A percentile compares a stretch with the other conserved stretches of the same genome.
Conservation (phyloP, 2,113 vertebrate genomes). For the Cyanistes caeruleus region DNA sequence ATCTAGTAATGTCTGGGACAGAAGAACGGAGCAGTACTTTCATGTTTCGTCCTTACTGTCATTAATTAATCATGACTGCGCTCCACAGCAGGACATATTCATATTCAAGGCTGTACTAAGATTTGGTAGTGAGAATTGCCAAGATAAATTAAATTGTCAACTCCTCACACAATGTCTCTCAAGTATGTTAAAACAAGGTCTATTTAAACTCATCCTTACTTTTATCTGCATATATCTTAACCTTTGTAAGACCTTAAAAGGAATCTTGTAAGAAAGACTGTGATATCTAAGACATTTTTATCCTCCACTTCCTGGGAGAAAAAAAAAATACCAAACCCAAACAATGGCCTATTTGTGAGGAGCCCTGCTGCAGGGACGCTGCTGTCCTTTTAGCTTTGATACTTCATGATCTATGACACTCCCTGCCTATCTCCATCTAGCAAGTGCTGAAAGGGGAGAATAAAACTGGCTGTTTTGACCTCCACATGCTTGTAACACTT, state of each 20-base stretch:
- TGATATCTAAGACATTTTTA: background rate
- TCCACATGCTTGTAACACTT: background rate
- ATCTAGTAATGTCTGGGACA: background rate
- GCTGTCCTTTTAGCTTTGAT: background rate
- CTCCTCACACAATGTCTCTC: background rate
- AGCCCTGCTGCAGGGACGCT: background rate
- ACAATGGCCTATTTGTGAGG: slow-evolving; percentile 19
- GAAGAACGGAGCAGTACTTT: background rate
- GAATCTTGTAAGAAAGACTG: background rate
- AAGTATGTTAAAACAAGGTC: background rate
- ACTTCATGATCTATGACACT: slow-evolving; percentile 1
- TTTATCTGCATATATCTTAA: background rate
- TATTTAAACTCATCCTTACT: background rate
- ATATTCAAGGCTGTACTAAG: background rate
- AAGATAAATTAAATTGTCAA: background rate
- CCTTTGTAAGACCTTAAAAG: background rate
- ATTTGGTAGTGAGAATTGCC: background rate
- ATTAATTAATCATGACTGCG: background rate
- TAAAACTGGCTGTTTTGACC: slow-evolving; percentile 11
- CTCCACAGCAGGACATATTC: background rate
- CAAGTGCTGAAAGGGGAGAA: slow-evolving; percentile 19
- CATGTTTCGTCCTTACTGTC: background rate
- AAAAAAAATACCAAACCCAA: background rate
- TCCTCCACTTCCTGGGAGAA: background rate
- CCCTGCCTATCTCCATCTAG: background rate